These are phyloP conservation scores for Platygyra sinensis DNA, from an alignment of 64 coral and sea anemone genomes.

Conservation along the genomic window DNA sequence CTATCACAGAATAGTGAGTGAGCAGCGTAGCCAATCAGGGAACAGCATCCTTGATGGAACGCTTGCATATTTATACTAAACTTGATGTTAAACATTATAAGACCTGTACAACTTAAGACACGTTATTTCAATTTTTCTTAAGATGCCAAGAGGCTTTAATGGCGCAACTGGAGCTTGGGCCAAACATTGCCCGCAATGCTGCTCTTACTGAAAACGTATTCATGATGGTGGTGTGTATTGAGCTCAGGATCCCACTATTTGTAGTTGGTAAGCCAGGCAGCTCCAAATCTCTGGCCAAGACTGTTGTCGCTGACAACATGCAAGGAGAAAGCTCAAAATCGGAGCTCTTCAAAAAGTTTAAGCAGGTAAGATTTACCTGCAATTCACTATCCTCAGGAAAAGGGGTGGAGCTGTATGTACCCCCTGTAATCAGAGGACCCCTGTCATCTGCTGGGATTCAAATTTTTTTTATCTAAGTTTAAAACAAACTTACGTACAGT, in stretches of 20 bases:
- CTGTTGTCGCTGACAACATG: slow-evolving; percentile 86
- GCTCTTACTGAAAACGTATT: slow-evolving; percentile 87
- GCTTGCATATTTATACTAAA: too few relatives aligned
- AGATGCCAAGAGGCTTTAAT: slow-evolving; percentile 84
- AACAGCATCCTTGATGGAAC: too few relatives aligned
- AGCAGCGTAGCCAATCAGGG: too few relatives aligned
- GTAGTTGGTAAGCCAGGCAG: slow-evolving; percentile 83
- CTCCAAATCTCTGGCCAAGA: slow-evolving; percentile 88
- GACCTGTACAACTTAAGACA: not conserved
- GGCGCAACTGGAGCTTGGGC: slow-evolving; percentile 66
- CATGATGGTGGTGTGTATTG: slow-evolving; percentile 81
- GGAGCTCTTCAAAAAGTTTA: slow-evolving; percentile 73
- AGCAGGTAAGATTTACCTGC: slow-evolving; percentile 51
- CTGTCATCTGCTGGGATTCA: not conserved
- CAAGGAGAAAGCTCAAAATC: slow-evolving; percentile 64
- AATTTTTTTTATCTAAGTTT: not conserved
- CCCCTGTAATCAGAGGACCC: too few relatives aligned
- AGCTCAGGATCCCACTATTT: slow-evolving; percentile 80
- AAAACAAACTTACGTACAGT: too few relatives aligned
- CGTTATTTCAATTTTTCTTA: not conserved
- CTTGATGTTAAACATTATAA: too few relatives aligned
- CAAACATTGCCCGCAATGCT: slow-evolving; percentile 84
- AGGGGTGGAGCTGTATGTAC: too few relatives aligned
- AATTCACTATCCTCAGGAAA: not conserved
- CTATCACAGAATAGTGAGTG: too few relatives aligned